Percentiles rank a stretch among this genome's conserved stretches.
These are phyloP conservation scores for Microctenopoma stevenorrisi DNA, from an alignment of 2,797 vertebrate genomes.

Conservation along the genomic window DNA sequence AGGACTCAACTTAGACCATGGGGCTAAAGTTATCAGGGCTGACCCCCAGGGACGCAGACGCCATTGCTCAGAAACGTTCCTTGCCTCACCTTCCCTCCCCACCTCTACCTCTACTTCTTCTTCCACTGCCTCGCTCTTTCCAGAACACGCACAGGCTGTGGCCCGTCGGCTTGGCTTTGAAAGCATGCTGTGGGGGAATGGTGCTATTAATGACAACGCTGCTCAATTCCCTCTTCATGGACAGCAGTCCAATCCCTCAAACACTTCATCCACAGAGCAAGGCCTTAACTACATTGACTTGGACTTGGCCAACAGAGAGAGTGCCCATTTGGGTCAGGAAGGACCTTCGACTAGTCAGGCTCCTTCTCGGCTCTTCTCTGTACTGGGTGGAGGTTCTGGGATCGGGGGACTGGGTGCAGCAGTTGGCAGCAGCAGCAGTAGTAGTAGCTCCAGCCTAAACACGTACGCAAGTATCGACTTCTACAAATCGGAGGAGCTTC, in stretches of 20 bases:
- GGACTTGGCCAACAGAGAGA: conserved; percentile 82
- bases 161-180: conserved; percentile 81
- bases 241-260: conserved; percentile 59
- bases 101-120: conserved; percentile 69
- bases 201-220: conserved; percentile 65
- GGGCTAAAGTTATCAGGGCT: conserved; percentile 83
- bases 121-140: conserved; percentile 81
- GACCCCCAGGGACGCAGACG: conserved; percentile 81
- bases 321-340: conserved; percentile 69
- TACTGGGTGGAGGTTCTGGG: conserved; percentile 64
- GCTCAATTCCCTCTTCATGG: conserved; percentile 68
- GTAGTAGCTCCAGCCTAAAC: conserved; percentile 73
- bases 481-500: conserved; percentile 84
- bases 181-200: conserved; percentile 76
- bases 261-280: conserved; percentile 67
- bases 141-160: conserved; percentile 80
- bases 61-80: conserved; percentile 85
- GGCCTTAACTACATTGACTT: conserved; percentile 89
- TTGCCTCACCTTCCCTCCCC: conserved; percentile 70
- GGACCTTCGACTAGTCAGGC: conserved; percentile 72
- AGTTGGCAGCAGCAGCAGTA: conserved; percentile 54
- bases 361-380: conserved; percentile 80
- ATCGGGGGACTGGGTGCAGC: conserved; percentile 51
- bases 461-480: conserved; percentile 89
- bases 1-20: conserved; percentile 81